Percentiles rank a stretch among this genome's conserved stretches.
Evolutionary conservation across 1,140 invertebrate genomes (phyloP).

Genomic region (Vollenhovia emeryi): DNA sequence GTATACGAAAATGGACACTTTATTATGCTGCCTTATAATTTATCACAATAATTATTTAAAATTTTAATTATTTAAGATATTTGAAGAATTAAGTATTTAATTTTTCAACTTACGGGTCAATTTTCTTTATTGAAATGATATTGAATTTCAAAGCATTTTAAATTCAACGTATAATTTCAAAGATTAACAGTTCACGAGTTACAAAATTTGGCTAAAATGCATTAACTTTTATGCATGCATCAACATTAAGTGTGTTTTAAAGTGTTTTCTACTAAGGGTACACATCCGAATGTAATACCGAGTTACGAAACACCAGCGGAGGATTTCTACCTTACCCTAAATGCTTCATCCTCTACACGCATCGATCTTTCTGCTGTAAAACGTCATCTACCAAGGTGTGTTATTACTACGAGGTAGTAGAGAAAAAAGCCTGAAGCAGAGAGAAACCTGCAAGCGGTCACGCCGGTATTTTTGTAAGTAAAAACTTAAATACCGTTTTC

Average conservation of each 20-base stretch:
- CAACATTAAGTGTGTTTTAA: too few relatives aligned
- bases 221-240: not conserved
- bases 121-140: not conserved
- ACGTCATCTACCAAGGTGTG: conserved; percentile 5
- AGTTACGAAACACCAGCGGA: not conserved
- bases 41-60: conserved; percentile 8
- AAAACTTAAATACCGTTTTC: too few relatives aligned
- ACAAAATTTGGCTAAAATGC: not conserved
- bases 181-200: not conserved
- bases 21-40: not conserved
- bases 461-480: too few relatives aligned
- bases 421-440: too few relatives aligned
- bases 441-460: too few relatives aligned
- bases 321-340: not conserved
- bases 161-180: not conserved
- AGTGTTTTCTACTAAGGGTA: not conserved
- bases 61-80: not conserved
- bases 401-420: not conserved
- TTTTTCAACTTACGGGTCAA: not conserved
- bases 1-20: too few relatives aligned
- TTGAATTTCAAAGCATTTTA: not conserved
- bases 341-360: not conserved
- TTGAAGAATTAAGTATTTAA: not conserved
- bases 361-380: not conserved
- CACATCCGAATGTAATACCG: not conserved